A percentile compares a stretch with the other conserved stretches of the same genome.
Evolutionary conservation across 2,113 vertebrate species (phyloP).

Genomic region (Mobula birostris): DNA sequence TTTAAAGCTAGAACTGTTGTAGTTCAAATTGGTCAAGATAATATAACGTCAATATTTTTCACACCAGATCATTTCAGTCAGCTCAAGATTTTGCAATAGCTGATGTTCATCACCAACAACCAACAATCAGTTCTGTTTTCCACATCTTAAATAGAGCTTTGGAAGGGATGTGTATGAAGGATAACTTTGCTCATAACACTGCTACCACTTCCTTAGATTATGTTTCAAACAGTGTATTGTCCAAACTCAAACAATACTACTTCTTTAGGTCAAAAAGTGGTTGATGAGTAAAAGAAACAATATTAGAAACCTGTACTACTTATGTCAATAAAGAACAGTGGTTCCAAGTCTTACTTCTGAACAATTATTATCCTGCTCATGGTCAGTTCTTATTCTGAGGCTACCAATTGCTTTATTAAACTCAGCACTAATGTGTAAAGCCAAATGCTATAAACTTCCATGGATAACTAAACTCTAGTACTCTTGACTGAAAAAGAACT

Average conservation of each 20-base stretch:
- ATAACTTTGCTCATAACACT: background rate
- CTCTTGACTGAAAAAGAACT: background rate
- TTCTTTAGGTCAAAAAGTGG: background rate
- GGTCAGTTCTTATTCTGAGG: background rate
- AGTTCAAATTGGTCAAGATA: background rate
- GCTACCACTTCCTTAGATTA: background rate
- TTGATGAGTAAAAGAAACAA: background rate
- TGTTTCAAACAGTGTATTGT: background rate
- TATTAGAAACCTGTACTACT: background rate
- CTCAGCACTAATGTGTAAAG: background rate
- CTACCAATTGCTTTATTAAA: background rate
- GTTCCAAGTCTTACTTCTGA: no score
- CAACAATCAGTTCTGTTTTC: background rate
- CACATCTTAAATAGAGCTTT: background rate
- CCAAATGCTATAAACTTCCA: background rate
- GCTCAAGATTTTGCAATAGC: background rate
- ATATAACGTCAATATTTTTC: background rate
- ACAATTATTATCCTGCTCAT: background rate
- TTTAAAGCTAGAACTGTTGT: background rate
- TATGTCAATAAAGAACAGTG: background rate
- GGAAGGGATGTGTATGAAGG: background rate
- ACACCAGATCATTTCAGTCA: background rate
- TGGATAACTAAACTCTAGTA: background rate
- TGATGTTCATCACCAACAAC: background rate
- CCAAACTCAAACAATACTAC: background rate